phyloP scores from a whole-genome alignment of 2,797 vertebrate species.

The Geotrypetes seraphini region DNA sequence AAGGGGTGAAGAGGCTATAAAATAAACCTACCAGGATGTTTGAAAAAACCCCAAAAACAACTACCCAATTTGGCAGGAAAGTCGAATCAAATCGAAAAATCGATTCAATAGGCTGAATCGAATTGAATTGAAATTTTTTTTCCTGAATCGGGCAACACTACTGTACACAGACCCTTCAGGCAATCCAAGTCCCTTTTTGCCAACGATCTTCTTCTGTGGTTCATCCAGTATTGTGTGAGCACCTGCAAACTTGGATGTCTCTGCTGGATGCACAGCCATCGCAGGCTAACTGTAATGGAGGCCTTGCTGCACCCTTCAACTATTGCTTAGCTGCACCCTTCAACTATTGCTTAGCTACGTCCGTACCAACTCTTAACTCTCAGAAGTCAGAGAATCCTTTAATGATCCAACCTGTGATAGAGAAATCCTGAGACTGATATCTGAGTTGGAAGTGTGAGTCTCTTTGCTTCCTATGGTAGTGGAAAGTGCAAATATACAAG shows the following conservation, averaged over 20 bases:
- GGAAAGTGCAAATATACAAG: conserved; percentile 37
- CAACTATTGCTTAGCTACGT: conserved; percentile 39
- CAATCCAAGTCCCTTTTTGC: conserved; percentile 26
- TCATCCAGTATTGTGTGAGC: conserved; percentile 40
- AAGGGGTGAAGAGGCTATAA: too few relatives aligned
- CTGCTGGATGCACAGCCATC: conserved; percentile 25
- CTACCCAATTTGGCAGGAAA: too few relatives aligned
- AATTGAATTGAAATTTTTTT: too few relatives aligned
- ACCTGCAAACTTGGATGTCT: conserved; percentile 54
- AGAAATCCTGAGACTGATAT: conserved; percentile 59
- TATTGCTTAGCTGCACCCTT: conserved; percentile 20
- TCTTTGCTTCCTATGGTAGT: conserved; percentile 44
- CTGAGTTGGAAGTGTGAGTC: conserved; percentile 60
- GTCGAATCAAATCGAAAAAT: too few relatives aligned
- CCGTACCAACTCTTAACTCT: conserved; percentile 40
- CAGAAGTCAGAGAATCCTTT: conserved; percentile 35
- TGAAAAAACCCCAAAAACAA: too few relatives aligned
- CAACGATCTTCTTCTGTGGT: conserved; percentile 30
- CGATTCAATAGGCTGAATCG: too few relatives aligned
- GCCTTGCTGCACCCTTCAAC: background rate
- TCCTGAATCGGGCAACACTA: too few relatives aligned
- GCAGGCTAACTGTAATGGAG: conserved; percentile 10
- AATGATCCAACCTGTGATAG: conserved; percentile 47
- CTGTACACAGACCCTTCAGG: conserved; percentile 5
- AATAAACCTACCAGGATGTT: too few relatives aligned